These are phyloP conservation scores for Champsocephalus esox DNA, from an alignment of 2,797 vertebrate genomes.

Conservation along the genomic window DNA sequence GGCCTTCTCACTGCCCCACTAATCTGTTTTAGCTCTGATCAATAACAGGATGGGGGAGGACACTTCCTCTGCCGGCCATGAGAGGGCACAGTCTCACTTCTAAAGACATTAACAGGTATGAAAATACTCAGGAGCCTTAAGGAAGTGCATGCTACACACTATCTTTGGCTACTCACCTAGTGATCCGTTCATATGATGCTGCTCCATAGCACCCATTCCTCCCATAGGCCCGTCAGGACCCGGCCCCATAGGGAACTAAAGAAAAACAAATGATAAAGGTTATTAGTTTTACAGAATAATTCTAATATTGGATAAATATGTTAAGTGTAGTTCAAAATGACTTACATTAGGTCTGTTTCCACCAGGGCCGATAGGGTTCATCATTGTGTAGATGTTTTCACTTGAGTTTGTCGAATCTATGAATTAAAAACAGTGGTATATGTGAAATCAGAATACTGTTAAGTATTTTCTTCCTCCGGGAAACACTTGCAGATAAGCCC, in stretches of 20 bases:
- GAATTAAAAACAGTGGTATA: slow-evolving; percentile 7
- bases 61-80: slow-evolving; percentile 57
- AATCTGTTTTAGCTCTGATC: slow-evolving; percentile 67
- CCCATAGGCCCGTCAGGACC: slow-evolving; percentile 92
- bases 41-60: slow-evolving; percentile 29
- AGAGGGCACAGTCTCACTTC: slow-evolving; percentile 66
- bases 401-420: slow-evolving; percentile 93
- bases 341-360: slow-evolving; percentile 88
- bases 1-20: slow-evolving; percentile 56
- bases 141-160: background rate
- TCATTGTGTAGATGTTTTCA: slow-evolving; percentile 93
- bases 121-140: background rate
- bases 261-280: background rate
- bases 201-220: slow-evolving; percentile 91
- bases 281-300: background rate
- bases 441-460: background rate
- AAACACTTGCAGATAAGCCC: background rate
- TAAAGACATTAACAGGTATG: slow-evolving; percentile 22
- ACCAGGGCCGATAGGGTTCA: slow-evolving; percentile 89
- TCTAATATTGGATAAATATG: background rate
- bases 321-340: slow-evolving; percentile 3
- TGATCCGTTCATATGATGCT: slow-evolving; percentile 95
- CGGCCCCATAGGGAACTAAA: slow-evolving; percentile 92
- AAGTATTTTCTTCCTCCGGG: background rate
- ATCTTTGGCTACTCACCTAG: slow-evolving; percentile 85